Evolutionary conservation across 2,113 vertebrate species (phyloP), one percentile per base, ranked within the genome.

Genomic region (Hypocryptadius cinnamomeus): DNA sequence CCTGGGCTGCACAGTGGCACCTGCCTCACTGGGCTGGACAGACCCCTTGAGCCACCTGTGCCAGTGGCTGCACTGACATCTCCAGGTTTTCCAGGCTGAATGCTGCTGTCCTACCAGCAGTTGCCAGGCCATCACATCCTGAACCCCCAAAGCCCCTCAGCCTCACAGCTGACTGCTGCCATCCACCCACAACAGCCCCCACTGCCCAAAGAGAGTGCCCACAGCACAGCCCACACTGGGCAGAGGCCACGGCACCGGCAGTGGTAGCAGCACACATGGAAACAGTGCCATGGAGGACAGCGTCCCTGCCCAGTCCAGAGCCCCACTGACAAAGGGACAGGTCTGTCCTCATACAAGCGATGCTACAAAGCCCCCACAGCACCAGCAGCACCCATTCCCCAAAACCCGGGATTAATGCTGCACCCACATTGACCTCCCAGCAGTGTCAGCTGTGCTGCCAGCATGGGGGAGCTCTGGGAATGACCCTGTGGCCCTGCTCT

Each of bases 61-160:
- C 9, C 3, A 10, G 40, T 1, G 9, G 9, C 64, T 7, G 24
- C 3, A 5, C 28, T 4, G 10, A 20, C 1, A 0, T 8, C 54
- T 22, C 35, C 47, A 3, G 8, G 4, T 20, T 3, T 37, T 37
- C 51, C 27, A 3, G 3, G 35, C 22, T 10, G 4, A 13, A 5
- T 0, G 27, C 30, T 9, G 17, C 77, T 15, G 51, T 8, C 23
- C 35, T 8, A 3, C n/a, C 13, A 13, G 59, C 0, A 3, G 21
- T 2, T 53, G n/a, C 45, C 51, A 18, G 14, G 19, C 30, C 81
- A 22, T 10, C 63, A 19, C 4, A 5, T 9, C 40, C 53, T n/a
- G 16, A 45, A 14, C 8, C 39, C 14, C 56, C 10, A 1, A 22
- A 37, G 10, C 37, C 39, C 53, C 40, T 53, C 61, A 60, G n/a